phyloP scores from a whole-genome alignment of 1,140 invertebrate genomes.

The Neoseiulus cucumeris region DNA sequence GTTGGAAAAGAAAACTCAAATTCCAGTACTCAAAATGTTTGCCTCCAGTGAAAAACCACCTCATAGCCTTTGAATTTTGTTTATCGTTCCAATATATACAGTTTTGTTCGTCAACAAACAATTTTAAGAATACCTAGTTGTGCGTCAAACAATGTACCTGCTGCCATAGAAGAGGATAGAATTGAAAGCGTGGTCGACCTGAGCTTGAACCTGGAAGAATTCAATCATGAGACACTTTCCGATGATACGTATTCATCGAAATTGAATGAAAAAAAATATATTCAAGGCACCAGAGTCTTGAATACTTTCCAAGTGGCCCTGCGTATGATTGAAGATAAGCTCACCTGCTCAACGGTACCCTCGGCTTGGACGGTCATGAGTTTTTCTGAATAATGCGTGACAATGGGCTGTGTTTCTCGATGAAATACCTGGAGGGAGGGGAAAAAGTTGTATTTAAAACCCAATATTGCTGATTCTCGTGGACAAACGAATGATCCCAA shows the following conservation, averaged over 20 bases:
- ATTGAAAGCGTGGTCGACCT: background rate
- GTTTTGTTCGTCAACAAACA: too few species aligned
- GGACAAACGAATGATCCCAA: too few species aligned
- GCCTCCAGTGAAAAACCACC: too few species aligned
- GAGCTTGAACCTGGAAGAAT: background rate
- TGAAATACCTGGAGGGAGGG: conserved; percentile 27
- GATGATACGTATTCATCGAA: too few species aligned
- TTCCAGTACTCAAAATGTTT: too few species aligned
- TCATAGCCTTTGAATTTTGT: too few species aligned
- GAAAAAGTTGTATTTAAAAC: background rate
- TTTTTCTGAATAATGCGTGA: conserved; percentile 30
- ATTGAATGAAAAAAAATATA: background rate
- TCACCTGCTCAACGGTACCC: background rate
- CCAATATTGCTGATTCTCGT: too few species aligned
- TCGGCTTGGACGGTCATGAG: conserved; percentile 12
- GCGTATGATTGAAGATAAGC: background rate
- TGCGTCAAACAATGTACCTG: background rate
- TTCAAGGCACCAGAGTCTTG: too few species aligned
- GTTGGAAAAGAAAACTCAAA: too few species aligned
- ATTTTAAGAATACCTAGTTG: background rate
- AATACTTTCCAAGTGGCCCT: background rate
- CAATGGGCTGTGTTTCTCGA: conserved; percentile 32
- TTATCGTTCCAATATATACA: too few species aligned
- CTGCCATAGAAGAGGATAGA: background rate
- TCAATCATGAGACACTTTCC: background rate